A percentile compares a stretch with the other conserved stretches of the same genome.
These are phyloP conservation scores for Trididemnum miniatum DNA, from an alignment of 23 tunicate genomes.

Conservation along the genomic window DNA sequence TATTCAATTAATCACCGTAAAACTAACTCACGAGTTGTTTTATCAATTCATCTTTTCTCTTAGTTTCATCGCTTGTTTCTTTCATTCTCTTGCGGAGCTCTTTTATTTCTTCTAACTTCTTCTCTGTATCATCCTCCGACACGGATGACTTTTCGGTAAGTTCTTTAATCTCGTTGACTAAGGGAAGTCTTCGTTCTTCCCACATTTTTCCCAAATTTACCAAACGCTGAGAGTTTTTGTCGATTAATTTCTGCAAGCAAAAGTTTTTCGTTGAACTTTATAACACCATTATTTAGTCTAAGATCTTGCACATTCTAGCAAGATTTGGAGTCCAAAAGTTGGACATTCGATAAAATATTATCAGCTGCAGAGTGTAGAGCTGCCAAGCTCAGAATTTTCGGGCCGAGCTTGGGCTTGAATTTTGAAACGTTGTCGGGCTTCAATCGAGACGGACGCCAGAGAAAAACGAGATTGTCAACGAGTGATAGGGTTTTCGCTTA, in stretches of 20 bases:
- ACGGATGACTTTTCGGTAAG: constrained; percentile 33
- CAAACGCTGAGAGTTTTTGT: constrained; percentile 46
- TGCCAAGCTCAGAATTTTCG: too few species aligned
- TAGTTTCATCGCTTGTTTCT: constrained; percentile 78
- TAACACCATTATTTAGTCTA: too few species aligned
- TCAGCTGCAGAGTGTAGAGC: neutral
- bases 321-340: too few species aligned
- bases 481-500: too few species aligned
- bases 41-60: constrained; percentile 70
- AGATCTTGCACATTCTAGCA: too few species aligned
- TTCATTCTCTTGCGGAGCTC: constrained; percentile 71
- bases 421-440: too few species aligned
- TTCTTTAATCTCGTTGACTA: constrained; percentile 45
- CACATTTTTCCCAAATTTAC: constrained; percentile 60
- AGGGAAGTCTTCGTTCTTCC: constrained; percentile 76
- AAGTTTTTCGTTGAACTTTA: neutral
- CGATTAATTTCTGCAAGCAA: constrained; percentile 45
- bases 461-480: too few species aligned
- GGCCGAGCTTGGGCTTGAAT: too few species aligned
- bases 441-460: too few species aligned
- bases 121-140: constrained; percentile 70
- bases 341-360: neutral
- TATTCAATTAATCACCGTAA: too few species aligned
- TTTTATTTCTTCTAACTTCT: constrained; percentile 80
- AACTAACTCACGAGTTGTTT: constrained; percentile 81